phyloP scores from a whole-genome alignment of 2,113 vertebrate species.

The Rhombomys opimus region DNA sequence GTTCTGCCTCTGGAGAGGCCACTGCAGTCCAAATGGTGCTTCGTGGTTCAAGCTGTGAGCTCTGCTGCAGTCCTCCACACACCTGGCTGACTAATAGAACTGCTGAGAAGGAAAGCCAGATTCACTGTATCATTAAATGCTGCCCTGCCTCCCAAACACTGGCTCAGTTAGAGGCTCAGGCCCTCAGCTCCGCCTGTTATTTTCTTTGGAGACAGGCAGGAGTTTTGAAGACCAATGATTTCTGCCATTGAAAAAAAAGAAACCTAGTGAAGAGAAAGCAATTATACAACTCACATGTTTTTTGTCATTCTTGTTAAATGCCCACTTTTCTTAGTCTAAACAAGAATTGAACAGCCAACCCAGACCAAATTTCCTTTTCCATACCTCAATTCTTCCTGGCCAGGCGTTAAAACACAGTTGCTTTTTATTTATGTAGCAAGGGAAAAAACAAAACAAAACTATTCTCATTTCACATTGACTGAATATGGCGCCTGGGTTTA shows the following conservation, averaged over 20 bases:
- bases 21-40: not conserved
- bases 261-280: not conserved
- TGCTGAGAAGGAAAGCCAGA: not conserved
- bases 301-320: not conserved
- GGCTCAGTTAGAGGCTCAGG: not conserved
- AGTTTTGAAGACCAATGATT: slow-evolving; percentile 9
- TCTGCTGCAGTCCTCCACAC: not conserved
- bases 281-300: not conserved
- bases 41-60: not conserved
- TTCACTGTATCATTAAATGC: not conserved
- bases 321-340: slow-evolving; percentile 59
- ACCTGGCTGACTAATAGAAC: not conserved
- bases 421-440: slow-evolving; percentile 59
- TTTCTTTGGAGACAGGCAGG: slow-evolving; percentile 36
- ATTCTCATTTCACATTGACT: not conserved
- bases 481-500: not conserved
- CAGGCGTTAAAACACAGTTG: slow-evolving; percentile 31
- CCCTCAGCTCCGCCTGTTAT: not conserved
- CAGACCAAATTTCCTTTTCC: slow-evolving; percentile 11
- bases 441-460: not conserved
- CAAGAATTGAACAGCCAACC: slow-evolving; percentile 47
- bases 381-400: not conserved
- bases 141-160: not conserved
- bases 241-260: not conserved
- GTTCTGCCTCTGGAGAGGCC: not conserved